These are phyloP conservation scores for Jaculus jaculus DNA, from an alignment of 2,113 vertebrate species.

Conservation along the genomic window DNA sequence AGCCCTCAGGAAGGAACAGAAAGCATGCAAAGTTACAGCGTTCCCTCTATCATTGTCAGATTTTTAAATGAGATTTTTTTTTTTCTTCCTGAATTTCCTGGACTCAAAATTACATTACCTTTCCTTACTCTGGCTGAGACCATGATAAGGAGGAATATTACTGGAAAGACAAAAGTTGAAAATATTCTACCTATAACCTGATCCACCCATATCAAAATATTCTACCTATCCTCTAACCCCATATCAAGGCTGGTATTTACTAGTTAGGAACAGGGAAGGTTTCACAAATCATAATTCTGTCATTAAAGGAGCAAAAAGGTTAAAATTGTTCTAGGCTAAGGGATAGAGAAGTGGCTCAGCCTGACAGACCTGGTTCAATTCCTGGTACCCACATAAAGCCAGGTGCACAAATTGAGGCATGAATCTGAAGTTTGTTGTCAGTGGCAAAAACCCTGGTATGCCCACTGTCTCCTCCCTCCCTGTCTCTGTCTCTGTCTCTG, in stretches of 20 bases:
- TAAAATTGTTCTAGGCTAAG: background rate
- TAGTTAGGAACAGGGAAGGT: background rate
- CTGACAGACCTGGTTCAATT: too few species aligned
- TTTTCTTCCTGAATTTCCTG: background rate
- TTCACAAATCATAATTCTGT: background rate
- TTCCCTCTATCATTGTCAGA: constrained; percentile 30
- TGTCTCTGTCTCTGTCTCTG: too few species aligned
- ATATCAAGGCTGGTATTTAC: background rate
- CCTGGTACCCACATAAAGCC: too few species aligned
- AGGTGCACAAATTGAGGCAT: too few species aligned
- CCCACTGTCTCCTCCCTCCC: too few species aligned
- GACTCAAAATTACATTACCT: background rate
- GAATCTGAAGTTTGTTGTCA: too few species aligned
- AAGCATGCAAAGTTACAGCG: constrained; percentile 46
- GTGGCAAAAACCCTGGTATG: too few species aligned
- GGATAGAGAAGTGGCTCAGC: too few species aligned
- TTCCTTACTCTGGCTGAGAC: background rate
- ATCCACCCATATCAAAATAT: background rate
- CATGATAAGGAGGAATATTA: background rate
- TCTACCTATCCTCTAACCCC: background rate
- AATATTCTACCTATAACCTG: background rate
- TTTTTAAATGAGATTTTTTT: background rate
- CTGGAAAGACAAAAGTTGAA: background rate
- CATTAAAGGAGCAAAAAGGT: background rate
- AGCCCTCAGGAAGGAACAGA: constrained; percentile 32